phyloP scores from a whole-genome alignment of 2,888 invertebrate species.

The Rhabditophanes sp. region DNA sequence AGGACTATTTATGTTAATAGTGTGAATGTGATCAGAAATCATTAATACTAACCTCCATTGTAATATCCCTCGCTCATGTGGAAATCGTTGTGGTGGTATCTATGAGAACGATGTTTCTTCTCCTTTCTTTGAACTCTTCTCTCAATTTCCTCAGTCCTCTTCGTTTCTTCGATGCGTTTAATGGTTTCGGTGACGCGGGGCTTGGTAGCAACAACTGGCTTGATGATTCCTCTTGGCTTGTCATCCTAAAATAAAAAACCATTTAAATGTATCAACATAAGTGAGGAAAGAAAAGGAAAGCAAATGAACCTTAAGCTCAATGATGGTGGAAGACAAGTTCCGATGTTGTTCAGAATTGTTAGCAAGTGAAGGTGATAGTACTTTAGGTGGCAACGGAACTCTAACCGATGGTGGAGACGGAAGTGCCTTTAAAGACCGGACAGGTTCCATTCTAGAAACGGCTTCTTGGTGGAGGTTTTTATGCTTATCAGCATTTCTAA shows the following conservation, averaged over 20 bases:
- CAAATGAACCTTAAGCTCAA: background rate
- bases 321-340: background rate
- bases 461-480: no score
- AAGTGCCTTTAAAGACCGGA: no score
- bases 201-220: slow-evolving; percentile 12
- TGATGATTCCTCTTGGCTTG: slow-evolving; percentile 34
- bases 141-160: slow-evolving; percentile 44
- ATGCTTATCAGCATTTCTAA: no score
- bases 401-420: no score
- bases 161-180: slow-evolving; percentile 40
- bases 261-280: background rate
- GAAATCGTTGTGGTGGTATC: slow-evolving; percentile 13
- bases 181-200: slow-evolving; percentile 43
- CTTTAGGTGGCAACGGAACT: no score
- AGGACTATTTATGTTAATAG: slow-evolving; percentile 3
- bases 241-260: slow-evolving; percentile 22
- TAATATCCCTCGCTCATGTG: slow-evolving; percentile 16
- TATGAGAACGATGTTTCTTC: slow-evolving; percentile 16
- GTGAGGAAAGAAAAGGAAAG: background rate
- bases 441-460: no score
- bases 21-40: no score
- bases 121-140: slow-evolving; percentile 35
- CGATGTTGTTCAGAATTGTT: background rate
- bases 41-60: slow-evolving; percentile 14
- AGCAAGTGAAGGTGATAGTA: no score